phyloP scores from a whole-genome alignment of 2,113 vertebrate species.

The Crotalus tigris region DNA sequence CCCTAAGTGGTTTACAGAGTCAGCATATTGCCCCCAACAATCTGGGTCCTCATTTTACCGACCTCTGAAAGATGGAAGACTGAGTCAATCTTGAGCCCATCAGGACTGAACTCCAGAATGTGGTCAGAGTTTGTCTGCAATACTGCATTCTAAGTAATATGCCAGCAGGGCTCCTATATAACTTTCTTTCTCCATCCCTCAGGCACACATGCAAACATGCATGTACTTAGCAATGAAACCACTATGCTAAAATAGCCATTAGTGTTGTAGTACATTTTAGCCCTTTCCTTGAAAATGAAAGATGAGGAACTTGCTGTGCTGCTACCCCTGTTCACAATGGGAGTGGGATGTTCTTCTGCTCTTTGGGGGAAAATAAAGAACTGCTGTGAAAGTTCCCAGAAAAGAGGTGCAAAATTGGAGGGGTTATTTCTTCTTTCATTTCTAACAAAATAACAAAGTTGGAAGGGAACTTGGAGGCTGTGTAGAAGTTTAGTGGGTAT shows the following conservation, averaged over 20 bases:
- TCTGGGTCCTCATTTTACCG: background rate
- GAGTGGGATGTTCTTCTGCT: background rate
- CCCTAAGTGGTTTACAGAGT: background rate
- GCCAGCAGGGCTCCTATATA: background rate
- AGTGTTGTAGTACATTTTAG: background rate
- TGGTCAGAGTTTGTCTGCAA: background rate
- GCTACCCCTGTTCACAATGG: background rate
- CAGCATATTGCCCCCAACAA: background rate
- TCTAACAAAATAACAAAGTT: background rate
- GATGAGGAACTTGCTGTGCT: background rate
- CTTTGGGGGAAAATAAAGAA: background rate
- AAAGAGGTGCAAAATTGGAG: background rate
- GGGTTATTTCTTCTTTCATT: background rate
- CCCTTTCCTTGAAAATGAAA: background rate
- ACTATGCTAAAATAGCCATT: background rate
- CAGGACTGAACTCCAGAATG: background rate
- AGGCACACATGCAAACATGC: background rate
- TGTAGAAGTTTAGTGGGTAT: background rate
- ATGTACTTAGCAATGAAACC: background rate
- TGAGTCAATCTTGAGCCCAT: background rate
- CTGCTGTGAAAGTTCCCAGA: background rate
- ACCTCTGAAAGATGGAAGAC: background rate
- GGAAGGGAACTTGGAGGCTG: background rate
- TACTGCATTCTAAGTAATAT: background rate
- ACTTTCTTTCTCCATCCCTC: background rate